Percentiles rank a stretch among this genome's conserved stretches.
Evolutionary conservation across 2,113 vertebrate genomes (phyloP).

Genomic region (Urocitellus parryii): DNA sequence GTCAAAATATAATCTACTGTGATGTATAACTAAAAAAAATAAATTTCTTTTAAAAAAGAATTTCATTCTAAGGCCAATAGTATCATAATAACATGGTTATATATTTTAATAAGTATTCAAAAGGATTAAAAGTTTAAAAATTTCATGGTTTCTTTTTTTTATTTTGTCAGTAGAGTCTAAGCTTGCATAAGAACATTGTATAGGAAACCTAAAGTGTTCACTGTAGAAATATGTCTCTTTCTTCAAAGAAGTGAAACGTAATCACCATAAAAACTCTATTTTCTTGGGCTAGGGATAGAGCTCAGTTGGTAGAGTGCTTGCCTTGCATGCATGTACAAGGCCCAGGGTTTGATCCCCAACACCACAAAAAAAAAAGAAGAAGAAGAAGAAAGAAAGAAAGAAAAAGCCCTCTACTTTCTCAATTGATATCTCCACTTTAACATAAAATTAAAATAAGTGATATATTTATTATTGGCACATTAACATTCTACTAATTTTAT

Average conservation of each 20-base stretch:
- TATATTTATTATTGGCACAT: constrained; percentile 75
- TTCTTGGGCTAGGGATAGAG: no score
- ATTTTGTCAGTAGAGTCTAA: constrained; percentile 35
- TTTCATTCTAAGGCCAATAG: constrained; percentile 65
- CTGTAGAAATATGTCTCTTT: constrained; percentile 9
- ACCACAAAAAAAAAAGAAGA: no score
- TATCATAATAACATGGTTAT: constrained; percentile 47
- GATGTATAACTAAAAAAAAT: no score
- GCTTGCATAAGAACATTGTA: constrained; percentile 29
- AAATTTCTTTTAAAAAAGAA: background rate
- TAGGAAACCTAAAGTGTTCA: constrained; percentile 65
- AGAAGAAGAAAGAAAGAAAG: no score
- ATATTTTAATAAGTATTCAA: constrained; percentile 60
- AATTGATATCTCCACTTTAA: constrained; percentile 78
- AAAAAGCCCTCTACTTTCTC: constrained; percentile 42
- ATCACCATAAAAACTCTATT: constrained; percentile 62
- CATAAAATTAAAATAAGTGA: constrained; percentile 76
- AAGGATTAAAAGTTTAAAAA: constrained; percentile 38
- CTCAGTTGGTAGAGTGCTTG: no score
- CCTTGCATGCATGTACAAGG: no score
- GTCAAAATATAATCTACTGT: no score
- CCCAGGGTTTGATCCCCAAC: no score
- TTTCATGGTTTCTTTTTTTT: background rate
- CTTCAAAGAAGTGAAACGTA: constrained; percentile 68
- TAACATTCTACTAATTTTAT: constrained; percentile 81